These are phyloP conservation scores for Desoria tigrina DNA, from an alignment of 2,888 invertebrate genomes.

Conservation along the genomic window DNA sequence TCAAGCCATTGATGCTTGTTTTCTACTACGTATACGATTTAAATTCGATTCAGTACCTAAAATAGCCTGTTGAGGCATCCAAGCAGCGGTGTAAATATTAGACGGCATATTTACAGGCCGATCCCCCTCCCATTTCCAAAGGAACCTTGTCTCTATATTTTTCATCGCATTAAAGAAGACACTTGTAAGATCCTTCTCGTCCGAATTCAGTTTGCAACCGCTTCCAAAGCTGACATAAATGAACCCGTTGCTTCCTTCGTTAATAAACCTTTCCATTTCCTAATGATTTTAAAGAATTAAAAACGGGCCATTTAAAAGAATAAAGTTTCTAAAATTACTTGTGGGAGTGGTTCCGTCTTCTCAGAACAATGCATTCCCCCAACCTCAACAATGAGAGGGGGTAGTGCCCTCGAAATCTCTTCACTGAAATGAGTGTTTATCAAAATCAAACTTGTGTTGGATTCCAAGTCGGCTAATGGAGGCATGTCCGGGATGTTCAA, in stretches of 20 bases:
- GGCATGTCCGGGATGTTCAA: conserved; percentile 41
- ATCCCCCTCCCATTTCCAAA: conserved; percentile 43
- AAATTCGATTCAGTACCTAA: conserved; percentile 27
- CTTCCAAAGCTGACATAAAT: conserved; percentile 47
- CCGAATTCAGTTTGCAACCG: conserved; percentile 63
- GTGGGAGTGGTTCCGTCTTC: conserved; percentile 27
- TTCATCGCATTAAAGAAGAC: conserved; percentile 70
- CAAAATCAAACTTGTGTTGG: conserved; percentile 32
- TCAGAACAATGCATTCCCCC: conserved; percentile 46
- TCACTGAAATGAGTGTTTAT: conserved; percentile 42
- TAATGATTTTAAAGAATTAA: not conserved
- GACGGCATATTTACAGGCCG: conserved; percentile 27
- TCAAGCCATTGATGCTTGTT: not conserved
- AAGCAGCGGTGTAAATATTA: conserved; percentile 35
- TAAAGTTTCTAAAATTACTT: conserved; percentile 26
- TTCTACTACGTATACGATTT: not conserved
- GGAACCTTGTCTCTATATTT: conserved; percentile 26
- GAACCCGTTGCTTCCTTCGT: conserved; percentile 30
- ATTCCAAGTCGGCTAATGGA: conserved; percentile 21
- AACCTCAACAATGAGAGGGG: conserved; percentile 32
- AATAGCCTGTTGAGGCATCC: conserved; percentile 46
- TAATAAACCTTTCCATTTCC: conserved; percentile 15
- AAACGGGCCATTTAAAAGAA: not conserved
- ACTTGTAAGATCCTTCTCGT: conserved; percentile 72
- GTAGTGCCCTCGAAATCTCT: conserved; percentile 36